Conservation (phyloP, 1,140 invertebrate species). For the Drosophila suzukii region DNA sequence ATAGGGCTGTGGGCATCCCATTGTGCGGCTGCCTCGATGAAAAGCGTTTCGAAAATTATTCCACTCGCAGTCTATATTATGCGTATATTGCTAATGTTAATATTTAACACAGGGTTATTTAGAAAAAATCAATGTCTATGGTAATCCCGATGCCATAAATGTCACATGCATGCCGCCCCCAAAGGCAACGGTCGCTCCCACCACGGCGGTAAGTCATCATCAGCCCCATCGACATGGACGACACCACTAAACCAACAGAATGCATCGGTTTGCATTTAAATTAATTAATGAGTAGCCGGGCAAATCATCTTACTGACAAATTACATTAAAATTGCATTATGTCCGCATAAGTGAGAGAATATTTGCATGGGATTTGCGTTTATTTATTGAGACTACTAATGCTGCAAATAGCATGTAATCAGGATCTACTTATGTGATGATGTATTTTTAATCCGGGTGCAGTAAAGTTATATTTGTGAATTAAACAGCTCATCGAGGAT, state of each 20-base stretch:
- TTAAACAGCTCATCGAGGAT: slow-evolving; percentile 4
- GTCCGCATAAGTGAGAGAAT: slow-evolving; percentile 35
- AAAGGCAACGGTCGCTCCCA: slow-evolving; percentile 51
- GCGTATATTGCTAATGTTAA: slow-evolving; percentile 26
- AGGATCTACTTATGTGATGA: slow-evolving; percentile 19
- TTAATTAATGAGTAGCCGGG: slow-evolving; percentile 54
- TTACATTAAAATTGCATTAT: slow-evolving; percentile 59
- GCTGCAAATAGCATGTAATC: slow-evolving; percentile 36
- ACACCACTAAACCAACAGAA: slow-evolving; percentile 24
- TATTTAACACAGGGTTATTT: slow-evolving; percentile 73
- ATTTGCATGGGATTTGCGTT: slow-evolving; percentile 37
- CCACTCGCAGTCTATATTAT: slow-evolving; percentile 23
- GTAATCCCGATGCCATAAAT: slow-evolving; percentile 71
- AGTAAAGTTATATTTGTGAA: slow-evolving; percentile 18
- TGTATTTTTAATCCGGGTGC: slow-evolving; percentile 31
- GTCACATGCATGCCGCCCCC: slow-evolving; percentile 64
- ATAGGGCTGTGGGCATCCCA: slow-evolving; percentile 26
- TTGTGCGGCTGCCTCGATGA: slow-evolving; percentile 16
- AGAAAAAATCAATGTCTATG: slow-evolving; percentile 78
- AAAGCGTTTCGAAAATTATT: slow-evolving; percentile 71
- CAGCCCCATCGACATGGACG: slow-evolving; percentile 12
- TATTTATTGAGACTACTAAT: slow-evolving; percentile 42
- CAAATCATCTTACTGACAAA: slow-evolving; percentile 54
- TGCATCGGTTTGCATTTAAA: slow-evolving; percentile 50
- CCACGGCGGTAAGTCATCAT: slow-evolving; percentile 67